Conservation (phyloP, 2,888 invertebrate species). For the Exephanes ischioxanthus region DNA sequence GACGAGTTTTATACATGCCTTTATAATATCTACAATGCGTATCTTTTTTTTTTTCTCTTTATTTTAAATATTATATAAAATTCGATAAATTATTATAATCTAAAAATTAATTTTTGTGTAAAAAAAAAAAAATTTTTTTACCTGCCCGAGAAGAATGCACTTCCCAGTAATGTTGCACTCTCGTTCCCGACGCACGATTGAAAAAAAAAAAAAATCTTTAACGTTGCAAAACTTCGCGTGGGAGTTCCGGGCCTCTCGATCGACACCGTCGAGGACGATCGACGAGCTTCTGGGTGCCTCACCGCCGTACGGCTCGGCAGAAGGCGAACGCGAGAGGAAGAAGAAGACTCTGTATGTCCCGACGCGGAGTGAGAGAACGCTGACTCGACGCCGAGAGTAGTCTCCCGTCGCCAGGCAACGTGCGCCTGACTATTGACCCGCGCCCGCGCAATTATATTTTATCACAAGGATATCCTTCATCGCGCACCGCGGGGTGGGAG, state of each 20-base stretch:
- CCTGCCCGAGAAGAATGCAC: constrained; percentile 37
- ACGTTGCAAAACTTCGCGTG: not conserved
- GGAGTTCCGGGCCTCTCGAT: not conserved
- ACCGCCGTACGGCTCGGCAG: constrained; percentile 39
- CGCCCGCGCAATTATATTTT: constrained; percentile 82
- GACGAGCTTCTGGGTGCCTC: constrained; percentile 48
- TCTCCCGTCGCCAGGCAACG: constrained; percentile 78
- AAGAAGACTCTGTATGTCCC: constrained; percentile 37
- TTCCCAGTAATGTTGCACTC: not conserved
- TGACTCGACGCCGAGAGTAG: constrained; percentile 52
- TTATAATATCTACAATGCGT: not conserved
- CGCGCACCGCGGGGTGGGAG: constrained; percentile 28
- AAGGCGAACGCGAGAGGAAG: constrained; percentile 39
- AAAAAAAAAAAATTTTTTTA: constrained; percentile 6
- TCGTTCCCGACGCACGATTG: not conserved
- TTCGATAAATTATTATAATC: not conserved
- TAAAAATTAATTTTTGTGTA: not conserved
- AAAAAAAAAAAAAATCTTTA: not conserved
- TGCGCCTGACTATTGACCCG: constrained; percentile 82
- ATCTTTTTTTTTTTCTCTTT: not conserved
- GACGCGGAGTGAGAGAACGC: constrained; percentile 51
- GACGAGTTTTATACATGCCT: not conserved
- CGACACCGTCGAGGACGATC: constrained; percentile 50
- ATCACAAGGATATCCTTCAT: constrained; percentile 71
- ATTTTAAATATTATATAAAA: not conserved